Percentiles rank a stretch among this genome's conserved stretches.
Conservation (phyloP, 2,797 vertebrate genomes). For the Cygnus olor region DNA sequence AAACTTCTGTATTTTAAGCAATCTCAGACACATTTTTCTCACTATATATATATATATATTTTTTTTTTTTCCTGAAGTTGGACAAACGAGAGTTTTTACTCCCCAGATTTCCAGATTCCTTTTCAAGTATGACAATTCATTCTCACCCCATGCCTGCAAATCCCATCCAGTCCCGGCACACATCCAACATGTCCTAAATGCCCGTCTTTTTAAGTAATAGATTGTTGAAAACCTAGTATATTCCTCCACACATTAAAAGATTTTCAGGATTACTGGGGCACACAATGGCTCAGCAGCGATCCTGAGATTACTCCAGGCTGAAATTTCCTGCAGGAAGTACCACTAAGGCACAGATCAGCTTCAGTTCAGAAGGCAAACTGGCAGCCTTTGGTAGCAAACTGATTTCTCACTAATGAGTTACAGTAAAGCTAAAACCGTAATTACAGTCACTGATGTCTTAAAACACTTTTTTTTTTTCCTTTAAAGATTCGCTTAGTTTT, state of each 20-base stretch:
- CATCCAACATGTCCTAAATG: not conserved
- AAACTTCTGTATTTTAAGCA: slow-evolving; percentile 32
- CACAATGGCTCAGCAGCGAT: not conserved
- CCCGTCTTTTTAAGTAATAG: not conserved
- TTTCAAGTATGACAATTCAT: not conserved
- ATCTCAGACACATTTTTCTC: not conserved
- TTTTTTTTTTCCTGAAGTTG: not conserved
- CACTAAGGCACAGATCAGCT: not conserved
- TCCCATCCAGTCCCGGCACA: not conserved
- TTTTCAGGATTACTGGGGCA: not conserved
- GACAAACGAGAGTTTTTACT: not conserved
- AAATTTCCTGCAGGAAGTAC: not conserved
- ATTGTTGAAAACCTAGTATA: not conserved
- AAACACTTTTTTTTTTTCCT: not conserved
- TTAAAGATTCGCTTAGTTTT: not conserved
- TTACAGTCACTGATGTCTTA: not conserved
- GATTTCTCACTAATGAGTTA: not conserved
- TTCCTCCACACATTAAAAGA: not conserved
- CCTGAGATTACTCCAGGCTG: not conserved
- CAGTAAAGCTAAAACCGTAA: not conserved
- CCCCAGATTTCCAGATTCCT: not conserved
- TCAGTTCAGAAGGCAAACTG: not conserved
- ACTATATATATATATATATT: not conserved
- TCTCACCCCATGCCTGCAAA: not conserved
- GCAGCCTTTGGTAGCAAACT: not conserved